Conservation (phyloP, 2,888 invertebrate genomes). For the Crocallis elinguaria region DNA sequence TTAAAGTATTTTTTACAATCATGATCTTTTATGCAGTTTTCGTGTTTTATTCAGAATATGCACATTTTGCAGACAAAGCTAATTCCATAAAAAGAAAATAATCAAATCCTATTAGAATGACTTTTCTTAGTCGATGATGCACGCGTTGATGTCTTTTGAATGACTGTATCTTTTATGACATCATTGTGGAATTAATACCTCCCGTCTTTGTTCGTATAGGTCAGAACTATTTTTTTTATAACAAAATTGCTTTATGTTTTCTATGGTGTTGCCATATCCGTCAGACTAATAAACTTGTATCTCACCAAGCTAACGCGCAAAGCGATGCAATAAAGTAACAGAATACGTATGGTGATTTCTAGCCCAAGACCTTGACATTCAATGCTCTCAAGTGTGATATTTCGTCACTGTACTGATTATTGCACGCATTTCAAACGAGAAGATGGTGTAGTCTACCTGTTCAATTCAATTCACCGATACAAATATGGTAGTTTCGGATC, state of each 20-base stretch:
- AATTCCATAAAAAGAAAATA: background rate
- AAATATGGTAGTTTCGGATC: too few species aligned
- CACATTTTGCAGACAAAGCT: slow-evolving; percentile 2
- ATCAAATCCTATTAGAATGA: background rate
- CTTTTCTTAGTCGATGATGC: slow-evolving; percentile 11
- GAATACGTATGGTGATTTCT: background rate
- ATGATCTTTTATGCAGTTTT: slow-evolving; percentile 7
- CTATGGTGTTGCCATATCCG: background rate
- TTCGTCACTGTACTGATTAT: background rate
- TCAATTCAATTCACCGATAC: background rate
- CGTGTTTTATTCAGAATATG: background rate
- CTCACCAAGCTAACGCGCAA: background rate
- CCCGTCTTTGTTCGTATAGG: background rate
- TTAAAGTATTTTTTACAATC: background rate
- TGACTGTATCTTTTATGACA: slow-evolving; percentile 29
- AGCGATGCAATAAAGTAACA: background rate
- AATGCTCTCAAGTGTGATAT: slow-evolving; percentile 3
- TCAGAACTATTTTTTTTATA: too few species aligned
- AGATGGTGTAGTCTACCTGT: background rate
- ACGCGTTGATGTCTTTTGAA: slow-evolving; percentile 51
- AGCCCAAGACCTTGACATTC: slow-evolving; percentile 1
- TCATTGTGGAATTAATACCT: background rate
- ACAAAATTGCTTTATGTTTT: too few species aligned
- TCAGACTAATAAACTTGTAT: background rate
- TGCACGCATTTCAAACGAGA: background rate